Base-by-base conservation (phyloP, 2,797 vertebrate genomes). In the Sarcoramphus papa region DNA sequence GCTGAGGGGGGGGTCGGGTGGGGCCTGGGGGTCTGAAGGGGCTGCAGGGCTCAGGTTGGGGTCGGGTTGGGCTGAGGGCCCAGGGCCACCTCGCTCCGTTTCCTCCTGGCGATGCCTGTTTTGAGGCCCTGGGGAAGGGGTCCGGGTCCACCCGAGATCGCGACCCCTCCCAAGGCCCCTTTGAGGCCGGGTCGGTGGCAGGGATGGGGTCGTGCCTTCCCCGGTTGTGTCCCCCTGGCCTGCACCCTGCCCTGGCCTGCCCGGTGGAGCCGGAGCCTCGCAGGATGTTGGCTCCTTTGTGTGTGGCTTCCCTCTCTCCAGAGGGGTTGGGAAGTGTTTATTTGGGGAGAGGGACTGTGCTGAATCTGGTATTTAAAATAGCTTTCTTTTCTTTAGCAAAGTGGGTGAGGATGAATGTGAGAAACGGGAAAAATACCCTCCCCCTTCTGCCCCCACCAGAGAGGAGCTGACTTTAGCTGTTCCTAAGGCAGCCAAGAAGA, bases 251-350 rank as follows among this genome's bases (percentile, higher is more conserved):
- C 47, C 62, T 6, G 92, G 69, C 91, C 91, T 48, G 83, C 33
- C 72, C 9, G 13, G 17, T 2, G 56, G 6, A 64, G 89, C 76
- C 14, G 13, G 51, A 57, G 81, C 90, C 88, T 33, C 16, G 78
- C 87, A 84, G 95, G 90, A 81, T 84, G 90, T 79, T 45, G 89
- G 69, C 59, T 92, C 91, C 89, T 95, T 95, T 96, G 96, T 96
- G 82, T 50, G 80, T 59, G 77, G 76, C 89, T 93, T 92, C 27
- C 81, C 89, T 89, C 67, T 56, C 65, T 88, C 41, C 83, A 4
- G 73, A 76, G 80, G 47, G 77, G 1, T 31, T 67, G 90, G 94
- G 56, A 69, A 37, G 86, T 62, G 80, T 87, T 95, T 82, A 37
- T 92, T 28, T 92, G 67, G 84, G 88, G 75, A 57, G 65, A 41